Evolutionary conservation across 2,113 vertebrate species (phyloP), one percentile per base, ranked within the genome.

Genomic region (Chascanopsetta lugubris): DNA sequence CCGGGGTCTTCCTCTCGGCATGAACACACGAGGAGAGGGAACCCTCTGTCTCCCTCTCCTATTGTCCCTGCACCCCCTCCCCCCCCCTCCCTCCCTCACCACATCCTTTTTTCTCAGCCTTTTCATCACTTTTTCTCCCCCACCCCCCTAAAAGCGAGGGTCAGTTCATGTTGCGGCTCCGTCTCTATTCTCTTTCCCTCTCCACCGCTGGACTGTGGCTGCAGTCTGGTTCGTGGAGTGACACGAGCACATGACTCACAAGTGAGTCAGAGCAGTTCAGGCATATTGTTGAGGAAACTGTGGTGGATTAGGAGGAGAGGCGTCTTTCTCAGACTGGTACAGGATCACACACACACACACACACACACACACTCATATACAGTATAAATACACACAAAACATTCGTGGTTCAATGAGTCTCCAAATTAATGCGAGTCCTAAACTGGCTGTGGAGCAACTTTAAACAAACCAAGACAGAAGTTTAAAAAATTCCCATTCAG

Each of bases 401-500:
- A 61, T 62, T 43, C 26, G 18, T 69, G 48, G 46, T 64, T 76
- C 22, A 50, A 22, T 69, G 49, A 80, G 66, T 82, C 68, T 73
- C 63, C 18, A 18, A 74, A 79, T 80, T 80, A 89, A 76, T 77
- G 80, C 59, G 82, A 86, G 68, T 88, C 83, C 80, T 85, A 80
- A 79, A 79, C 43, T 62, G 57, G 71, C 82, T 61, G 49, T 29
- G 72, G 72, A 88, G 80, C 77, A 92, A 91, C 88, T 92, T 92
- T 90, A 90, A 91, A 90, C 85, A 89, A 87, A 92, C 72, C 84
- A 85, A 91, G 90, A 85, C 73, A 83, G 85, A 92, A 93, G 84
- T 93, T 91, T 87, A 87, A 92, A n/a, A 90, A 91, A 90, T 85
- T 91, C 75, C 75, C 88, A 88, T 93, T 92, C 79, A 90, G 86